Base-by-base conservation (phyloP, 2,888 invertebrate genomes). In the Helleia helle region DNA sequence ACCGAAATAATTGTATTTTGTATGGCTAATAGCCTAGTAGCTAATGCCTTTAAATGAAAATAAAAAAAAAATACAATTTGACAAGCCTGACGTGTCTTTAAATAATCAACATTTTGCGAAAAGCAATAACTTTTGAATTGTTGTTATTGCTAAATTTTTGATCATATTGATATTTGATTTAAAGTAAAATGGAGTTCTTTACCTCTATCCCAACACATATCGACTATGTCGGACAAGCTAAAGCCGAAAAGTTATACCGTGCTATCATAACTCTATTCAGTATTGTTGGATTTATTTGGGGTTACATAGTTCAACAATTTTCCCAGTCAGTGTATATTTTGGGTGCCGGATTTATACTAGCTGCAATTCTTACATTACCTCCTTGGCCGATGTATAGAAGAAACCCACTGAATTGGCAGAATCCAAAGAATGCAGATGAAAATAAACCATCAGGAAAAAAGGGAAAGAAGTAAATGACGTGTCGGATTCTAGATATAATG, bases 321-420 rank as follows among this genome's bases (percentile, higher is more conserved):
- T 97, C 97, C 0, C 95, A 96, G 69, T 96, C 97, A 1, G 94
- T 97, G 18, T 96, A 95, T 60, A 95, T 97, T 61, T 85, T 97
- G 36, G 94, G 94, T 22, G 96, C 94, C 57, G 97, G 97, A 48
- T 96, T 97, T 63, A 84, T 93, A 1, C 77, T 97, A 48, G 95
- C 97, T 30, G 90, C 94, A 27, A 76, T 97, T 61, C 71, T 96
- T 30, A 95, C 96, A 0, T 90, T 97, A 57, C 97, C 97, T 15
- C 96, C 97, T n/a, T 97, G 97, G 97, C 95, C 97, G 0, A 93
- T 97, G 89, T 97, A 95, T 63, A 88, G 96, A 48, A 89, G 90
- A 48, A 94, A 94, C 63, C 91, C 96, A 1, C 79, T 97, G 3
- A 91, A 91, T 48, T 97, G 97, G 97, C 95, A 95, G 65, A 95